Evolutionary conservation across 2,797 vertebrate species (phyloP).

Genomic region (Meriones psammophilus): DNA sequence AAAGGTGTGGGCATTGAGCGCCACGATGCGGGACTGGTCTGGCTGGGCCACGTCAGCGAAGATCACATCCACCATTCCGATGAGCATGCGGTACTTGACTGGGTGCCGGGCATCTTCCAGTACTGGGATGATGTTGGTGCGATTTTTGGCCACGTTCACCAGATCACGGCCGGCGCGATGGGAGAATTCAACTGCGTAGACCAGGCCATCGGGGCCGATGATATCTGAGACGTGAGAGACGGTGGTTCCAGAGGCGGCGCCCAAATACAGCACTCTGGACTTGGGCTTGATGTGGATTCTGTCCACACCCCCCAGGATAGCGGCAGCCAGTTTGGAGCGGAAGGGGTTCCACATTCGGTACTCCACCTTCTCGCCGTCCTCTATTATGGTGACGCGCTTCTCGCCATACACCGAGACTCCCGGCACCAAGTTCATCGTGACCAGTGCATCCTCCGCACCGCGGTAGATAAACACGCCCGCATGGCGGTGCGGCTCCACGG

Average conservation of each 20-base stretch:
- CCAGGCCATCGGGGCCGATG: constrained; percentile 94
- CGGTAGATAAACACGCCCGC: constrained; percentile 96
- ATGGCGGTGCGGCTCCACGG: constrained; percentile 94
- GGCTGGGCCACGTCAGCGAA: constrained; percentile 96
- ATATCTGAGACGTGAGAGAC: constrained; percentile 96
- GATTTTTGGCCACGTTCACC: constrained; percentile 95
- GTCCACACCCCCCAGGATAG: constrained; percentile 95
- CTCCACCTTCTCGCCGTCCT: constrained; percentile 92
- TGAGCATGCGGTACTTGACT: constrained; percentile 95
- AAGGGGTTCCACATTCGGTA: constrained; percentile 97
- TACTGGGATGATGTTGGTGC: constrained; percentile 97
- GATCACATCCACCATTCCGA: constrained; percentile 97
- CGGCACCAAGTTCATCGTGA: constrained; percentile 94
- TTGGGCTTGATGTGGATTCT: constrained; percentile 96
- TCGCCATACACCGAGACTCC: constrained; percentile 95
- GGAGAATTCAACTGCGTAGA: constrained; percentile 96
- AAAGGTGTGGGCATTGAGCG: constrained; percentile 96
- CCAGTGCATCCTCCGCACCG: constrained; percentile 94
- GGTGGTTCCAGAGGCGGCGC: constrained; percentile 95
- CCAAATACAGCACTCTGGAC: constrained; percentile 94
- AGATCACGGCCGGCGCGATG: constrained; percentile 95
- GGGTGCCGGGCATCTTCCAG: constrained; percentile 96
- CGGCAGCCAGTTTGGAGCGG: constrained; percentile 94
- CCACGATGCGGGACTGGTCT: constrained; percentile 95
- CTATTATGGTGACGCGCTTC: constrained; percentile 93